phyloP scores from a whole-genome alignment of 2,797 vertebrate genomes.

The Rhynchotus rufescens region DNA sequence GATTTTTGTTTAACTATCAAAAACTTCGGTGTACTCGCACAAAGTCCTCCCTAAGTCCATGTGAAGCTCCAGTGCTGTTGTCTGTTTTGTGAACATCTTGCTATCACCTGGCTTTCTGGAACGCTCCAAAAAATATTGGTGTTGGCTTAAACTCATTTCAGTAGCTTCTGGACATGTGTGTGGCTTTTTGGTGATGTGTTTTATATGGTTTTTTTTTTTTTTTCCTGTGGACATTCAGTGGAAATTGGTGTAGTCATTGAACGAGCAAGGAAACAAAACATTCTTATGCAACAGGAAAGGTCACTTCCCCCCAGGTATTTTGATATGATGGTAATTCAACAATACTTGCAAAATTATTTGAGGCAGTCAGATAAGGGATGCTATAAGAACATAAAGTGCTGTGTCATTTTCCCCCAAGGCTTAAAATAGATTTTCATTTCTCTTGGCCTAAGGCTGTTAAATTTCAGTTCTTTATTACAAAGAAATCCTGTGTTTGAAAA shows the following conservation, averaged over 20 bases:
- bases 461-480: not conserved
- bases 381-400: not conserved
- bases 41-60: too few species aligned
- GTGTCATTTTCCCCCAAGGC: not conserved
- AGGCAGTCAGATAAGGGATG: not conserved
- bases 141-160: not conserved
- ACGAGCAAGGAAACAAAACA: not conserved
- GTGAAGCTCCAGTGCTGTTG: not conserved
- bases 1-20: not conserved
- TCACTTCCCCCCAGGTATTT: not conserved
- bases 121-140: not conserved
- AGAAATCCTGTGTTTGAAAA: conserved; percentile 3
- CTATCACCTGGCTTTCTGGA: not conserved
- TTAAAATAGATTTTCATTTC: conserved; percentile 20
- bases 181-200: not conserved
- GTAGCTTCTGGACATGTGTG: not conserved
- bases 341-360: not conserved
- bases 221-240: not conserved
- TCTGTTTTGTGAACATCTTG: not conserved
- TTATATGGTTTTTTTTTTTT: not conserved
- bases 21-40: too few species aligned
- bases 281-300: not conserved
- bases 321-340: not conserved
- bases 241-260: not conserved
- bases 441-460: not conserved